Evolutionary conservation across 1,140 invertebrate genomes (phyloP).

Genomic region (Aleiodes sp.): DNA sequence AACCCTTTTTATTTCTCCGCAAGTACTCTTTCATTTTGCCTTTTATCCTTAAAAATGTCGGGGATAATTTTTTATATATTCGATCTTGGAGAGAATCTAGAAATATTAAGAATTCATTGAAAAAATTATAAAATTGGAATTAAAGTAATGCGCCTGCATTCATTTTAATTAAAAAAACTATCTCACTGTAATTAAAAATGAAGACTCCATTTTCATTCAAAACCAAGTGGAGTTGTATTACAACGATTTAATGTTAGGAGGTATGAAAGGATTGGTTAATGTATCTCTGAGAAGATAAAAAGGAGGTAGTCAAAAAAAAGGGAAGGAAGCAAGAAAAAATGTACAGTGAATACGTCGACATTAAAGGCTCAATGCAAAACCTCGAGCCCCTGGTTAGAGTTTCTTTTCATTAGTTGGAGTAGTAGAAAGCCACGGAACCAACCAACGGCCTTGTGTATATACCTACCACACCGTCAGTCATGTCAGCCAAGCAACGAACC

Average conservation of each 20-base stretch:
- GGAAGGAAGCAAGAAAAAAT: neutral
- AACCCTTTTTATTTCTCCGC: no score
- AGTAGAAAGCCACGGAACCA: conserved; percentile 54
- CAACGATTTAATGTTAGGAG: neutral
- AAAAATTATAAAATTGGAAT: no score
- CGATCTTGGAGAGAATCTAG: no score
- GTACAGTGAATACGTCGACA: conserved; percentile 61
- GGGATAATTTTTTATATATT: no score
- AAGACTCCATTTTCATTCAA: neutral
- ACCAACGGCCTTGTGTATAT: conserved; percentile 47
- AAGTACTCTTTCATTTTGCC: no score
- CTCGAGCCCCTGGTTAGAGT: conserved; percentile 48
- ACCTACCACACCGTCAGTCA: conserved; percentile 44
- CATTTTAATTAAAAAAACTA: neutral
- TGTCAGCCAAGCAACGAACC: conserved; percentile 55
- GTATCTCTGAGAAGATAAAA: neutral
- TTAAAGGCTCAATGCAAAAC: conserved; percentile 44
- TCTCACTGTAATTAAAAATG: neutral
- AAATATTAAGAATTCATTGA: no score
- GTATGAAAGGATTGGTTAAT: conserved; percentile 16
- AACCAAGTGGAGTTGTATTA: neutral
- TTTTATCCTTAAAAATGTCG: no score
- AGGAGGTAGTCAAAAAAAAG: neutral
- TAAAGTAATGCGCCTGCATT: neutral
- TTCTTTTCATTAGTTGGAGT: conserved; percentile 67